Base-by-base conservation (phyloP, 1,140 invertebrate genomes). In the Sesamia nonagrioides region DNA sequence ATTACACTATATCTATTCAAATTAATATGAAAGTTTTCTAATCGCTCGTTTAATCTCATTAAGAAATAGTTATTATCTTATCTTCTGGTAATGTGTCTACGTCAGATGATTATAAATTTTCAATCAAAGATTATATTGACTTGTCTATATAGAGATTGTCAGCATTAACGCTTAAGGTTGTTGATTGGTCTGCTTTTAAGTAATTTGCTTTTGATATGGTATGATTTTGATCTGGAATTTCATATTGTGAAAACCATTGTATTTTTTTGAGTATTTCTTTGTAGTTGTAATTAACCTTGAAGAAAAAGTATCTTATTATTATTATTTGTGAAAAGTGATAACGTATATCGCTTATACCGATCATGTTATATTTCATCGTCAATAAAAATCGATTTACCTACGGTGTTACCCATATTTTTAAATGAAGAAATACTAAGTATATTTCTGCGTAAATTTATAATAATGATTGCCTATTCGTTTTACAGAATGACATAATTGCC, bases 11-110 rank as follows among this genome's bases (percentile, higher is more conserved):
- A 74, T 60, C 52, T 60, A 60, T 74, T 42, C 54, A 45, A 60
- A 74, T 74, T 58, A 74, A 48, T 60, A 60, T 33, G 54, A 74
- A 74, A 74, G 71, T 27, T 74, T 60, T 60, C 37, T 58, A 42
- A 74, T 45, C 68, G 33, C 48, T 35, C 63, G 21, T 71, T 27
- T 69, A 52, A 69, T 69, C 66, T 71, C 33, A 71, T 54, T 54
- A 71, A 33, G 42, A 48, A 21, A 50, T 15, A 50, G 66, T 69
- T 33, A 4, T 50, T 48, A 69, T 50, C 18, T 69, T 27, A 69
- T 69, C 66, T 37, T 15, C n/a, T 15, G 15, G 15, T 13, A 21
- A 69, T 69, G 17, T 50, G 13, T 69, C 66, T 27, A 6, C 21
- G 66, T 69, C 66, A 48, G 66, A 69, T 69, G 18, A 50, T n/a